Evolutionary conservation across 2,797 vertebrate genomes (phyloP), one percentile per base, ranked within the genome.

Genomic region (Calcarius lapponicus): DNA sequence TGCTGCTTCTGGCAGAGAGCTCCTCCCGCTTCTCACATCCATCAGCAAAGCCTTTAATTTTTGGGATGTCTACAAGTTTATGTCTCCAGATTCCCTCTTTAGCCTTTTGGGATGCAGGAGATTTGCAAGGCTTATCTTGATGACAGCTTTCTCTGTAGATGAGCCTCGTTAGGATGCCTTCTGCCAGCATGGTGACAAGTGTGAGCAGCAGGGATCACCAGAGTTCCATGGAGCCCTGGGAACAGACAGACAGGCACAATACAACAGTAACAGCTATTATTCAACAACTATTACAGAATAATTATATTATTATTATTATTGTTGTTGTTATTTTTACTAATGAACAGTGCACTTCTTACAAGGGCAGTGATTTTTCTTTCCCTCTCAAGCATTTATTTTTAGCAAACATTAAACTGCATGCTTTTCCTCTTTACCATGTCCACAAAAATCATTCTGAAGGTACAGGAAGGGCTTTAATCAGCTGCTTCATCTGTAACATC

Each of bases 141-240:
- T 84, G 93, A 90, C 80, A 95, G 69, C 74, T 94, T 80, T 97
- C 92, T 72, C 89, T 96, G 88, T 98, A 98, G 18, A 97, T 22
- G 29, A 98, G 60, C 25, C 94, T 79, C 11, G 66, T 92, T 75
- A 98, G 66, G 92, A 98, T 97, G 64, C 97, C 97, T 97, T 98
- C 98, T 70, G 97, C 97, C 96, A 98, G 93, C 98, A 98, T 98
- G 86, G 83, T 9, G 67, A 60, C 80, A 83, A 93, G 53, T 34
- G 78, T 29, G 60, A 74, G 56, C 36, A 90, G 17, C 43, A 74
- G 71, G 18, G 62, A 85, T 91, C 73, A 92, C 25, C 84, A 91
- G 48, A 61, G 24, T 40, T n/a, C 60, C 93, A 74, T 53, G 73
- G 60, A 56, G 80, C 48, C 90, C 97, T 96, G 71, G 11, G 64